A percentile compares a stretch with the other conserved stretches of the same genome.
These are phyloP conservation scores for Pangasianodon gigas DNA, from an alignment of 2,113 vertebrate genomes.

Conservation along the genomic window DNA sequence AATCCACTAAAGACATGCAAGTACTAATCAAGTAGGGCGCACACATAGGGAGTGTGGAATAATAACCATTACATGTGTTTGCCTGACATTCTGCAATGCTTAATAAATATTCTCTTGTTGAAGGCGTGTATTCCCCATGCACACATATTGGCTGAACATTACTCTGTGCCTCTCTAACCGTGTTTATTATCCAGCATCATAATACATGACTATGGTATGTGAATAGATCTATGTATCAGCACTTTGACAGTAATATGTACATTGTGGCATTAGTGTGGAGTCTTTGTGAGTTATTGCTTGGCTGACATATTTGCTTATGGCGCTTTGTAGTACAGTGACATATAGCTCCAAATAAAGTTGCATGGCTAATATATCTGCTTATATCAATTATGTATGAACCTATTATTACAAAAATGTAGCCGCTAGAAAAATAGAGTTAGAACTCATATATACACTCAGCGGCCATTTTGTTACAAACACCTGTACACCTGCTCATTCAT, in stretches of 20 bases:
- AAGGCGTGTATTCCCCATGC: conserved; percentile 43
- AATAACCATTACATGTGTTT: conserved; percentile 51
- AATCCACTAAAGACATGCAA: conserved; percentile 46
- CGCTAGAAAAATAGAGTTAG: neutral
- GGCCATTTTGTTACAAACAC: neutral
- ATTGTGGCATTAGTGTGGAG: conserved; percentile 34
- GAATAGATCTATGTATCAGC: conserved; percentile 40
- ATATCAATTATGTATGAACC: neutral
- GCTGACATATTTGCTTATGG: conserved; percentile 9
- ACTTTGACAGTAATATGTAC: conserved; percentile 45
- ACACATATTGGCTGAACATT: conserved; percentile 27
- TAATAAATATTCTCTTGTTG: conserved; percentile 52
- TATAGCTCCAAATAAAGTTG: conserved; percentile 3
- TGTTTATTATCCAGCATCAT: conserved; percentile 50
- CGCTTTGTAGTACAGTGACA: conserved; percentile 1
- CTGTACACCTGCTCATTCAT: neutral
- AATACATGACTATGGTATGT: conserved; percentile 41
- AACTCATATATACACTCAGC: neutral
- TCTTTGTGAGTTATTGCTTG: conserved; percentile 34
- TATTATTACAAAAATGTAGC: neutral
- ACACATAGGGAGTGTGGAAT: conserved; percentile 39
- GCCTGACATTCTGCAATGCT: conserved; percentile 39
- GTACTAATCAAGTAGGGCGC: conserved; percentile 50
- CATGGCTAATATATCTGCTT: conserved; percentile 1
- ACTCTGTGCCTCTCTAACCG: conserved; percentile 19